Percentiles rank a stretch among this genome's conserved stretches.
phyloP scores from a whole-genome alignment of 2,888 invertebrate species.

The Hypena proboscidalis region DNA sequence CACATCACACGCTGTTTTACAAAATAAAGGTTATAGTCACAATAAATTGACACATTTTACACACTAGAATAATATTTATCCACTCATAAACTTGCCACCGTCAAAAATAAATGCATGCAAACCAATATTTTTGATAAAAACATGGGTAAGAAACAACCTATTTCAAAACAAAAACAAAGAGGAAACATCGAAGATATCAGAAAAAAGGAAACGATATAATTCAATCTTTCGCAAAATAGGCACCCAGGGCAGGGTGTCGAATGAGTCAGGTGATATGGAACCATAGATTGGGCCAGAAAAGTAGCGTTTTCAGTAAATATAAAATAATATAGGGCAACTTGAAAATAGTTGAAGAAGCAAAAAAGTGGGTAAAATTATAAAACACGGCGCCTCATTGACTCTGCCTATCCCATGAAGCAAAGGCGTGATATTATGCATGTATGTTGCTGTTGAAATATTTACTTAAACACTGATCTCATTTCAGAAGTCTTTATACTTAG shows the following conservation, averaged over 20 bases:
- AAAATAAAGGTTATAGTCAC: no score
- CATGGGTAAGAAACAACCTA: no score
- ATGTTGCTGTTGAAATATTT: no score
- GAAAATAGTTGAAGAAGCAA: background rate
- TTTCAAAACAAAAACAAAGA: no score
- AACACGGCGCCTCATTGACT: background rate
- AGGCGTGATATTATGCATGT: no score
- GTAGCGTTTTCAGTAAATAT: background rate
- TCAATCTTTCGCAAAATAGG: constrained; percentile 14
- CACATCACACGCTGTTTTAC: no score
- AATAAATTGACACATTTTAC: no score
- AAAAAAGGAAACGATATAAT: constrained; percentile 3
- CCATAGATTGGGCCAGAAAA: constrained; percentile 18
- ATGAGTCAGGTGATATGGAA: constrained; percentile 33
- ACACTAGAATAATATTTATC: background rate
- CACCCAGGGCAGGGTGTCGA: constrained; percentile 29
- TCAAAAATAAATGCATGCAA: background rate
- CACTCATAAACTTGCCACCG: background rate
- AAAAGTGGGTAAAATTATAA: background rate
- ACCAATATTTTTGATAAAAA: no score
- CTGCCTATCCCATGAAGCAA: no score
- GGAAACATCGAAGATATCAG: constrained; percentile 5
- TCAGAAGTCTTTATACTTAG: no score
- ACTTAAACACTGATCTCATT: no score
- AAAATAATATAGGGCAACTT: background rate